Conservation (phyloP, 2,113 vertebrate genomes). For the Caranx melampygus region DNA sequence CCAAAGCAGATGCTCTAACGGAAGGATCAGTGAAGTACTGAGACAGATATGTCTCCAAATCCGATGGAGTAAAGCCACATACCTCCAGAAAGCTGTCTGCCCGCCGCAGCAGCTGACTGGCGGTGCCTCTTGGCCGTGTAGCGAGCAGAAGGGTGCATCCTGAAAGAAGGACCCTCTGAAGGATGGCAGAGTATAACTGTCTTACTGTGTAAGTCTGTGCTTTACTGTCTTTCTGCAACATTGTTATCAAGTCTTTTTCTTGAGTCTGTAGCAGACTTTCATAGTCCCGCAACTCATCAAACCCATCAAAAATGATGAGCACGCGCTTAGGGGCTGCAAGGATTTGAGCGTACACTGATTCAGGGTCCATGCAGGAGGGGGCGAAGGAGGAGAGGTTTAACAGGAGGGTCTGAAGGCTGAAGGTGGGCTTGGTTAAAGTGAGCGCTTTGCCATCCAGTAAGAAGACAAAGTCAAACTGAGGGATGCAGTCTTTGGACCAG, state of each 20-base stretch:
- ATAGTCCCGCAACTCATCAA: slow-evolving; percentile 86
- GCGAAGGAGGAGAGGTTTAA: slow-evolving; percentile 75
- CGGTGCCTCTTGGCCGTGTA: slow-evolving; percentile 84
- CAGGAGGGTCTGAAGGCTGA: slow-evolving; percentile 86
- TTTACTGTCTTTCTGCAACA: slow-evolving; percentile 52
- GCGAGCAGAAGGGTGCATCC: slow-evolving; percentile 90
- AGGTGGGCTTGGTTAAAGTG: slow-evolving; percentile 69
- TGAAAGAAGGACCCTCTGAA: slow-evolving; percentile 88
- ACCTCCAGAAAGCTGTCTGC: slow-evolving; percentile 87
- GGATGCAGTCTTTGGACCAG: slow-evolving; percentile 87
- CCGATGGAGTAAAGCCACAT: slow-evolving; percentile 84
- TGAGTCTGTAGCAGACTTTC: slow-evolving; percentile 81
- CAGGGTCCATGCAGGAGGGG: slow-evolving; percentile 60
- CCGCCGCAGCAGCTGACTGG: slow-evolving; percentile 85
- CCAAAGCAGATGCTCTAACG: slow-evolving; percentile 59
- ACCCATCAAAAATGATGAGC: slow-evolving; percentile 92
- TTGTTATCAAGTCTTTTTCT: slow-evolving; percentile 62
- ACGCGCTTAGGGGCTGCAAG: slow-evolving; percentile 84
- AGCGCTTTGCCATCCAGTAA: slow-evolving; percentile 84
- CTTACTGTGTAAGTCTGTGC: slow-evolving; percentile 72
- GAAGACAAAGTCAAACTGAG: slow-evolving; percentile 91
- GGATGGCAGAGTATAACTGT: slow-evolving; percentile 86
- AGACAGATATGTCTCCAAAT: slow-evolving; percentile 83
- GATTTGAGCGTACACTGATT: slow-evolving; percentile 84
- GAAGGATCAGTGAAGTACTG: slow-evolving; percentile 80